A percentile compares a stretch with the other conserved stretches of the same genome.
phyloP scores from a whole-genome alignment of 1,140 invertebrate genomes.

The Mya arenaria region DNA sequence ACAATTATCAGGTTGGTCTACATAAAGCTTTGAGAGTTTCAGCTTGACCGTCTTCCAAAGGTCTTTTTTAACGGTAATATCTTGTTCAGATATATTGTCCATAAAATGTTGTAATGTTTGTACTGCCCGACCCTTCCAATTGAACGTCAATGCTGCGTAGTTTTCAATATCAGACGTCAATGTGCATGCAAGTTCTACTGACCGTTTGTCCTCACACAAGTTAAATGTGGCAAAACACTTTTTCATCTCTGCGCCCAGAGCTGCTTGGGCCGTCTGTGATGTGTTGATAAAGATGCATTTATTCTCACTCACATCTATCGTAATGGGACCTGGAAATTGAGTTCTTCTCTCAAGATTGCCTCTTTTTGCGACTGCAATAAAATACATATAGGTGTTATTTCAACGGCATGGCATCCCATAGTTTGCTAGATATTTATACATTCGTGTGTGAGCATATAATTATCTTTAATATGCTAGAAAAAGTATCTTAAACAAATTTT shows the following conservation, averaged over 20 bases:
- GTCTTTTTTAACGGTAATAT: conserved; percentile 38
- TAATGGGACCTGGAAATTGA: background rate
- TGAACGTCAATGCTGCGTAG: conserved; percentile 13
- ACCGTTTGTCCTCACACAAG: background rate
- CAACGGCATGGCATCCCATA: too few relatives aligned
- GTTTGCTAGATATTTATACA: too few relatives aligned
- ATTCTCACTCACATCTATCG: background rate
- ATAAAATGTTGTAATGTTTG: background rate
- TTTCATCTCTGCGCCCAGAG: background rate
- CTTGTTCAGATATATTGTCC: background rate
- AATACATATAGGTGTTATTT: too few relatives aligned
- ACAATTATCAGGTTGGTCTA: background rate
- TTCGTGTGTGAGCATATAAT: too few relatives aligned
- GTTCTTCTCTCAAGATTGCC: background rate
- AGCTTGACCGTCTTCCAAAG: conserved; percentile 36
- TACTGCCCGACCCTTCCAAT: conserved; percentile 27
- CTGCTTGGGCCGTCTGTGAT: background rate
- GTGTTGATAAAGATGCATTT: background rate
- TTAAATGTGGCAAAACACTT: background rate
- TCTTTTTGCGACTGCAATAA: background rate
- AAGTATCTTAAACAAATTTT: too few relatives aligned
- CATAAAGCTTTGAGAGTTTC: background rate
- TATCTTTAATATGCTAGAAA: too few relatives aligned
- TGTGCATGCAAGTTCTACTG: conserved; percentile 12
- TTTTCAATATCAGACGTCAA: conserved; percentile 36